Conservation (phyloP, 2,797 vertebrate genomes). For the Pogonophryne albipinna region DNA sequence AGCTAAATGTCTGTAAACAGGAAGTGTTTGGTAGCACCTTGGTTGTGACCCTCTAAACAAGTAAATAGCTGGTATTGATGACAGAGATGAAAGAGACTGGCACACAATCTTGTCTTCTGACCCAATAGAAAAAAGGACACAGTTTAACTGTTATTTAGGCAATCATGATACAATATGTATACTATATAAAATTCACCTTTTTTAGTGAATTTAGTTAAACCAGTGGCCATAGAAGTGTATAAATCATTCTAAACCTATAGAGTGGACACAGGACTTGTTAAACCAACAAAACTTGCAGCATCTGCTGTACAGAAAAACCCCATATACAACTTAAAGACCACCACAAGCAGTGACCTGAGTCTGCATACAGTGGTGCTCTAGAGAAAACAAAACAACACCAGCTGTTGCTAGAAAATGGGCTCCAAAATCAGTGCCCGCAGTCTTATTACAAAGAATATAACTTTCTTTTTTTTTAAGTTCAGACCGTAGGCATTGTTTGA, state of each 20-base stretch:
- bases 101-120: background rate
- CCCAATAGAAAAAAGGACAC: conserved; percentile 1
- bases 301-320: conserved; percentile 46
- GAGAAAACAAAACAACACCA: conserved; percentile 70
- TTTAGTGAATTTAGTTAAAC: background rate
- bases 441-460: conserved; percentile 16
- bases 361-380: conserved; percentile 45
- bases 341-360: conserved; percentile 55
- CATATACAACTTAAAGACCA: conserved; percentile 22
- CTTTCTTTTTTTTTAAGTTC: too few relatives aligned
- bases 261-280: conserved; percentile 28
- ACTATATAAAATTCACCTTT: background rate
- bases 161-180: background rate
- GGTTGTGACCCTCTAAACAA: conserved; percentile 25
- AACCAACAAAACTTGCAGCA: conserved; percentile 43
- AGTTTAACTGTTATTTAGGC: background rate
- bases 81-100: conserved; percentile 24
- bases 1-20: conserved; percentile 49
- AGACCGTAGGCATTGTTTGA: too few relatives aligned
- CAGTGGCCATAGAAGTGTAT: background rate
- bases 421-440: background rate
- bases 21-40: conserved; percentile 53
- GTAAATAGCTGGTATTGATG: conserved; percentile 32
- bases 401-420: conserved; percentile 59
- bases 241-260: background rate